Evolutionary conservation across 2,113 vertebrate genomes (phyloP).

Genomic region (Lynx canadensis): DNA sequence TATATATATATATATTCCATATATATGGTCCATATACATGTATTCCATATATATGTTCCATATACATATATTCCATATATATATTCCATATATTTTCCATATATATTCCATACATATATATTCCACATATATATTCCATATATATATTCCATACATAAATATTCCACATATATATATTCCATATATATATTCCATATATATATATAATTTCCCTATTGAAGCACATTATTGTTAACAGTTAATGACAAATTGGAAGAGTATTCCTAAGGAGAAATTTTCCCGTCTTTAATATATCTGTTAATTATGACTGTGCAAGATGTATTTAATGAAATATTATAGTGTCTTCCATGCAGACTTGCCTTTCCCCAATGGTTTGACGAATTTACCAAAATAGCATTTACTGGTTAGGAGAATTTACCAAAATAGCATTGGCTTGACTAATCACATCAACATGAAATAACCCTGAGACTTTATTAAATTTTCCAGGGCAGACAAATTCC

Average conservation of each 20-base stretch:
- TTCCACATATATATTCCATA: no score
- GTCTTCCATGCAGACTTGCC: neutral
- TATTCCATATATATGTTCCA: fast-evolving
- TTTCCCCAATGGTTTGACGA: neutral
- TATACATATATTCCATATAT: no score
- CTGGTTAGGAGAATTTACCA: conserved; percentile 1
- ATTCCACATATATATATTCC: neutral
- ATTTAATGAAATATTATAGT: neutral
- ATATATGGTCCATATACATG: no score
- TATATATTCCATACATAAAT: no score
- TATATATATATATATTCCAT: no score
- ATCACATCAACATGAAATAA: conserved; percentile 38
- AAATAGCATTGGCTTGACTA: conserved; percentile 15
- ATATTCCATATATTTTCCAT: no score
- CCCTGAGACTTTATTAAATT: conserved; percentile 34
- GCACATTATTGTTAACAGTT: neutral
- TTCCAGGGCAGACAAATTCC: conserved; percentile 13
- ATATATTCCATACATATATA: no score
- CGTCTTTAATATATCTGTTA: neutral
- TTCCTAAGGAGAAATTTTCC: neutral
- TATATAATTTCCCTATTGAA: neutral
- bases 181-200: neutral
- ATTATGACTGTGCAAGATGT: neutral
- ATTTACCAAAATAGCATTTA: conserved; percentile 8
- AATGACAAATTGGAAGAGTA: neutral